A percentile compares a stretch with the other conserved stretches of the same genome.
These are phyloP conservation scores for Lycia hirtaria DNA, from an alignment of 2,888 invertebrate genomes.

Conservation along the genomic window DNA sequence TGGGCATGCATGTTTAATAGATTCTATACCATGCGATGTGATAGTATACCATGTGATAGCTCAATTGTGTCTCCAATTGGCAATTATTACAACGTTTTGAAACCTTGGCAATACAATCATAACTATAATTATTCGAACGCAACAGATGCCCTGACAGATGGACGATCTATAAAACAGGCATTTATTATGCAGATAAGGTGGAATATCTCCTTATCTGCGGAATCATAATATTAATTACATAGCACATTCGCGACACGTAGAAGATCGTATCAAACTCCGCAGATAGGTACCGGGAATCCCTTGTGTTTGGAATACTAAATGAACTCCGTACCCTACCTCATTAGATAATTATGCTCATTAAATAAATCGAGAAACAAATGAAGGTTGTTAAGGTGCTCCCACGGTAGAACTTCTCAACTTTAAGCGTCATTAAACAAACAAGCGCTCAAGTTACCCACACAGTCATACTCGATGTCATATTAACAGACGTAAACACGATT, in stretches of 20 bases:
- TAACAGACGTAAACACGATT: slow-evolving; percentile 23
- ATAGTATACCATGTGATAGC: slow-evolving; percentile 50
- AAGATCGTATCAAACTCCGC: slow-evolving; percentile 42
- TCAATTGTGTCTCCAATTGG: slow-evolving; percentile 57
- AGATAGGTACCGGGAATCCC: slow-evolving; percentile 35
- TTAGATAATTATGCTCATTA: slow-evolving; percentile 25
- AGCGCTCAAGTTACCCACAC: slow-evolving; percentile 4
- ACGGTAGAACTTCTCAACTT: slow-evolving; percentile 3
- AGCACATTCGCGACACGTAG: slow-evolving; percentile 56
- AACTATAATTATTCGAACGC: slow-evolving; percentile 5
- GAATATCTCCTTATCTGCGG: slow-evolving; percentile 43
- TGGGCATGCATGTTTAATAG: too few species aligned
- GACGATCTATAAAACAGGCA: slow-evolving; percentile 35
- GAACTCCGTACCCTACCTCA: slow-evolving; percentile 7
- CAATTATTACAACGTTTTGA: slow-evolving; percentile 53
- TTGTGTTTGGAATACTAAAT: slow-evolving; percentile 30
- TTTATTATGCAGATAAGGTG: slow-evolving; percentile 15
- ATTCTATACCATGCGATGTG: slow-evolving; percentile 51
- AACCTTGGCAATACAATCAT: slow-evolving; percentile 47
- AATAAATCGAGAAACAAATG: slow-evolving; percentile 9
- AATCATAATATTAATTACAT: slow-evolving; percentile 59
- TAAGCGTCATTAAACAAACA: slow-evolving; percentile 8
- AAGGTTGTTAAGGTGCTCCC: slow-evolving; percentile 9
- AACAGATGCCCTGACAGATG: slow-evolving; percentile 45
- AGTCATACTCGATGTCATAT: slow-evolving; percentile 3